Evolutionary conservation across 2,797 vertebrate genomes (phyloP).

Genomic region (Vireo griseus): DNA sequence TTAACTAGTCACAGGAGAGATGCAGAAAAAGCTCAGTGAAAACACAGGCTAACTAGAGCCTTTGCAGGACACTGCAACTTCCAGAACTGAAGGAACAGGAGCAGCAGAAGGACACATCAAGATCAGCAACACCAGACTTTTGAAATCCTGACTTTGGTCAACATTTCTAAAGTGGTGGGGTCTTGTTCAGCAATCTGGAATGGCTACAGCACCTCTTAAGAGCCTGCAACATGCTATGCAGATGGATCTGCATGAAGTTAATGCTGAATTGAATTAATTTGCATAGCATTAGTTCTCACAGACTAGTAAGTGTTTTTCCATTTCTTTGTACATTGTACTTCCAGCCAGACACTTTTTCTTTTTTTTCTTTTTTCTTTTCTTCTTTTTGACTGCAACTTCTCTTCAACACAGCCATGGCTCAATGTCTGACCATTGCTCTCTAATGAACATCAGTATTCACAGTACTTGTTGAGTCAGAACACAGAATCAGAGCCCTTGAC

Average conservation of each 20-base stretch:
- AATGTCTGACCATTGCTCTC: neutral
- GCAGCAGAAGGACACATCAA: accelerated
- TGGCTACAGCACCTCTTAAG: conserved; percentile 40
- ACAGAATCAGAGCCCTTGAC: neutral
- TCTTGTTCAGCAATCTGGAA: conserved; percentile 43
- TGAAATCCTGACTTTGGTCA: conserved; percentile 29
- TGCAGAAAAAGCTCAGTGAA: neutral
- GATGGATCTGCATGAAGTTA: conserved; percentile 65
- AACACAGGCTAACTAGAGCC: neutral
- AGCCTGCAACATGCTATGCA: conserved; percentile 55
- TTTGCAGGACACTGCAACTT: neutral
- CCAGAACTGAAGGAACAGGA: neutral
- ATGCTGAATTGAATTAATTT: conserved; percentile 67
- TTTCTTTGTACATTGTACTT: conserved; percentile 55
- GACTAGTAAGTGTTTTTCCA: conserved; percentile 60
- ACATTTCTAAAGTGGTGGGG: neutral
- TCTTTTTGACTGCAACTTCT: neutral
- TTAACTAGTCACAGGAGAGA: neutral
- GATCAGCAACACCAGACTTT: neutral
- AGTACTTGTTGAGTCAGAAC: neutral
- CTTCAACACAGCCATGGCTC: neutral
- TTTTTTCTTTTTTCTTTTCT: too few relatives aligned
- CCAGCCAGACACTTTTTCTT: neutral
- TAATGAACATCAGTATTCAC: neutral
- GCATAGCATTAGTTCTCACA: conserved; percentile 65